Percentiles rank a stretch among this genome's conserved stretches.
Evolutionary conservation across 1,140 invertebrate species (phyloP).

Genomic region (Neodiprion pinetum): DNA sequence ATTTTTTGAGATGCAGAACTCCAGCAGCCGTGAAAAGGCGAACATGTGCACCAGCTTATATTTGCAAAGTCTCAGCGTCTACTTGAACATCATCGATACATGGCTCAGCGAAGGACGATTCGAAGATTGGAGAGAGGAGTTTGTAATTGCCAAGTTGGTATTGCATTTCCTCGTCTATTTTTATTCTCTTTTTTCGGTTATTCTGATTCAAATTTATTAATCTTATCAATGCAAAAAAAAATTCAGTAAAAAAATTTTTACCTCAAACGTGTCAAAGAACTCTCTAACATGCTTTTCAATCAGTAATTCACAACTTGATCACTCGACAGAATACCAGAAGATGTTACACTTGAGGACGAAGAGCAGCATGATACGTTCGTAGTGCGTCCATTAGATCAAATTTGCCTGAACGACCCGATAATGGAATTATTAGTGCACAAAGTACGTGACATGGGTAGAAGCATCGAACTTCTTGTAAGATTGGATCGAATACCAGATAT

Average conservation of each 20-base stretch:
- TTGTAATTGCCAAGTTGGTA: conserved; percentile 60
- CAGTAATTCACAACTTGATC: too few species aligned
- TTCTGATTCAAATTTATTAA: too few species aligned
- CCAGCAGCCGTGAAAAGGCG: conserved; percentile 52
- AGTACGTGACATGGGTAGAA: conserved; percentile 54
- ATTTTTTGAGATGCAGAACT: conserved; percentile 56
- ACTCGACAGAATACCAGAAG: not conserved
- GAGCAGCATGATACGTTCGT: conserved; percentile 40
- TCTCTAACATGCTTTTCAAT: too few species aligned
- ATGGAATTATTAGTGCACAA: conserved; percentile 53
- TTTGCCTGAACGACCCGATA: conserved; percentile 49
- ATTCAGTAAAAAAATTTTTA: too few species aligned
- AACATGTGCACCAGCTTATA: conserved; percentile 62
- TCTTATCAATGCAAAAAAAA: too few species aligned
- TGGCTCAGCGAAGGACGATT: conserved; percentile 65
- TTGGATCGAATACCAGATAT: conserved; percentile 55
- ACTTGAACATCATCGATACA: conserved; percentile 62
- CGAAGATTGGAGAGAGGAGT: conserved; percentile 63
- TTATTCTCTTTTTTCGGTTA: not conserved
- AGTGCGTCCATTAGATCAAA: conserved; percentile 37
- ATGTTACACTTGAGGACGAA: not conserved
- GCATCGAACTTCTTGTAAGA: conserved; percentile 54
- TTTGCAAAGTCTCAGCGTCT: conserved; percentile 59
- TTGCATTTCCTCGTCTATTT: not conserved
- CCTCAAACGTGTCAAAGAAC: too few species aligned